Evolutionary conservation across 1,140 invertebrate genomes (phyloP), one percentile per base, ranked within the genome.

Genomic region (Globodera ellingtonae): DNA sequence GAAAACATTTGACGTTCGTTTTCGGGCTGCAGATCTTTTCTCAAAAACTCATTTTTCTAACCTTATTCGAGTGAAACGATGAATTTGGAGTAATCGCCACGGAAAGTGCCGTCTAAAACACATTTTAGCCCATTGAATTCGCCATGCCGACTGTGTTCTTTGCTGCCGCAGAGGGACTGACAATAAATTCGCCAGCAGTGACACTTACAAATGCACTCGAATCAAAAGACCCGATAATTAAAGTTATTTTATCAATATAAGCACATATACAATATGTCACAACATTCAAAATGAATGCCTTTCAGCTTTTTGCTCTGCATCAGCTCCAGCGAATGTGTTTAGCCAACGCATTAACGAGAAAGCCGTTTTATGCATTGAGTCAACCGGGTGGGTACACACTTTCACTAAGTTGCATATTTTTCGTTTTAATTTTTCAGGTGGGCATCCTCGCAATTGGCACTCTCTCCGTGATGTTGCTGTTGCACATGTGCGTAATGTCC

Each of bases 381-480:
- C 75, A 77, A 35, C 75, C 75, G 21, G 75, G 75, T 77, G 21
- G 75, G 75, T 77, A 35, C 35, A 24, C 47, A 4, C 21, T 8
- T 44, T 72, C 52, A 48, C 62, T 75, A 8, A 24, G 0, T 47
- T n/a, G 24, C 8, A 59, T 47, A 6, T 74, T 74, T 10, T 74
- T 56, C 18, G 59, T 6, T 48, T 35, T 69, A 0, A 0, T 2
- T 47, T n/a, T 44, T n/a, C 48, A 77, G 75, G 75, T 18, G 75
- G 69, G 35, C 75, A 77, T 69, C 75, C 75, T 13, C 75, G 75
- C 21, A 77, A 77, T 77, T 77, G 75, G 75, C 21, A 67, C 47
- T 47, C 75, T 47, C 62, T 77, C 48, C 75, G 75, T 35, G 75
- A 77, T 48, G 56, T 69, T 35, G 65, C 75, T 3, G 13, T 77